phyloP scores from a whole-genome alignment of 2,888 invertebrate species.

The Adelognathus sp. region DNA sequence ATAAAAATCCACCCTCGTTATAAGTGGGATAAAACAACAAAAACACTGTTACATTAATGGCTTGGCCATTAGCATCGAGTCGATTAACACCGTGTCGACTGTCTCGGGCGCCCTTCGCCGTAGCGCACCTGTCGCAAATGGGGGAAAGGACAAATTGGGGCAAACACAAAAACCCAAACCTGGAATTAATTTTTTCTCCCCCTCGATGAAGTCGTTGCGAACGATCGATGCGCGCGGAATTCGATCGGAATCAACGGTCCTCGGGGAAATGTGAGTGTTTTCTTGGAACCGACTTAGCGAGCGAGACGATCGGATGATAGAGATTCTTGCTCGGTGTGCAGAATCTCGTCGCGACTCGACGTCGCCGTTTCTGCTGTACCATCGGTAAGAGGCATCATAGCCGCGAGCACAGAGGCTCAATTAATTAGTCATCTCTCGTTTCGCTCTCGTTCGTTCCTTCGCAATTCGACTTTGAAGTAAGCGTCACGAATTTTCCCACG shows the following conservation, averaged over 20 bases:
- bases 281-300: not conserved
- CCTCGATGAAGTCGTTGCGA: not conserved
- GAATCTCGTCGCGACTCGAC: conserved; percentile 55
- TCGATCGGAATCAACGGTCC: not conserved
- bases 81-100: not conserved
- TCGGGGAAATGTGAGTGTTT: not conserved
- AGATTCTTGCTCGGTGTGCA: conserved; percentile 34
- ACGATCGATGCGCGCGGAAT: not conserved
- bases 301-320: not conserved
- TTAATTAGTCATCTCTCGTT: conserved; percentile 52
- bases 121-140: not conserved
- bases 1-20: conserved; percentile 53
- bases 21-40: not conserved
- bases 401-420: conserved; percentile 21
- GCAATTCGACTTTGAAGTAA: conserved; percentile 32
- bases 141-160: not conserved
- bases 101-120: not conserved
- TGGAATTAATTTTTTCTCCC: too few species aligned
- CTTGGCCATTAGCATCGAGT: not conserved
- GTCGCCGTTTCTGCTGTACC: conserved; percentile 45
- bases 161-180: not conserved
- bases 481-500: conserved; percentile 4
- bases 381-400: conserved; percentile 41
- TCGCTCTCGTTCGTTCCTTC: not conserved
- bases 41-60: not conserved